Percentiles rank a stretch among this genome's conserved stretches.
phyloP scores from a whole-genome alignment of 1,140 invertebrate genomes.

The Centruroides sculpturatus region DNA sequence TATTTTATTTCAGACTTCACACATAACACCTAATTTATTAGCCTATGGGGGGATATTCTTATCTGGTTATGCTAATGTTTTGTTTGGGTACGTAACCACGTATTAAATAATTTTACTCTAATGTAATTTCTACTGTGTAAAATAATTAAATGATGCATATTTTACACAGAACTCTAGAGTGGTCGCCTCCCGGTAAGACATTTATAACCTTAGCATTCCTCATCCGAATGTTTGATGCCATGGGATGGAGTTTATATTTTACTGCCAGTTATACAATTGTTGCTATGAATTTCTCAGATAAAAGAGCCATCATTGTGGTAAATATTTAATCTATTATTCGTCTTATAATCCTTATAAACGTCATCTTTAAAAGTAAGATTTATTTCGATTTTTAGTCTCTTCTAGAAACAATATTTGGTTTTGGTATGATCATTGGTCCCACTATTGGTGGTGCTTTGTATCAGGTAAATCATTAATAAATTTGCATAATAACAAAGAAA shows the following conservation, averaged over 20 bases:
- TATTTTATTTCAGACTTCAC: too few relatives aligned
- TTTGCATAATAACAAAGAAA: too few relatives aligned
- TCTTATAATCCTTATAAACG: too few relatives aligned
- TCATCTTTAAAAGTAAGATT: too few relatives aligned
- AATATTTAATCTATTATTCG: constrained; percentile 23
- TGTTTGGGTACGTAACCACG: too few relatives aligned
- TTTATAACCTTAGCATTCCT: constrained; percentile 76
- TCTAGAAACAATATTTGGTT: constrained; percentile 19
- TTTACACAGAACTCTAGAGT: constrained; percentile 52
- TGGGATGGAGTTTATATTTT: constrained; percentile 80
- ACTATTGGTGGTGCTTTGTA: constrained; percentile 20
- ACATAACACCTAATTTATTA: too few relatives aligned
- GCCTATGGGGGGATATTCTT: too few relatives aligned
- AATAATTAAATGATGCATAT: constrained; percentile 3
- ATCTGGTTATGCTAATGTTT: too few relatives aligned
- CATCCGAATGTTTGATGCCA: constrained; percentile 71
- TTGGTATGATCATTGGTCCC: constrained; percentile 21
- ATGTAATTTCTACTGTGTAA: too few relatives aligned
- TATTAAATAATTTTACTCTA: too few relatives aligned
- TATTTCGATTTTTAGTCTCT: constrained; percentile 1
- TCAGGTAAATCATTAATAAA: constrained; percentile 3
- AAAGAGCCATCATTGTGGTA: constrained; percentile 79
- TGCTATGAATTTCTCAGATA: constrained; percentile 80
- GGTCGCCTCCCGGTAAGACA: constrained; percentile 53
- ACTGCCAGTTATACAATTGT: constrained; percentile 85